Evolutionary conservation across 2,888 invertebrate genomes (phyloP).

Genomic region (Habrosyne pyritoides): DNA sequence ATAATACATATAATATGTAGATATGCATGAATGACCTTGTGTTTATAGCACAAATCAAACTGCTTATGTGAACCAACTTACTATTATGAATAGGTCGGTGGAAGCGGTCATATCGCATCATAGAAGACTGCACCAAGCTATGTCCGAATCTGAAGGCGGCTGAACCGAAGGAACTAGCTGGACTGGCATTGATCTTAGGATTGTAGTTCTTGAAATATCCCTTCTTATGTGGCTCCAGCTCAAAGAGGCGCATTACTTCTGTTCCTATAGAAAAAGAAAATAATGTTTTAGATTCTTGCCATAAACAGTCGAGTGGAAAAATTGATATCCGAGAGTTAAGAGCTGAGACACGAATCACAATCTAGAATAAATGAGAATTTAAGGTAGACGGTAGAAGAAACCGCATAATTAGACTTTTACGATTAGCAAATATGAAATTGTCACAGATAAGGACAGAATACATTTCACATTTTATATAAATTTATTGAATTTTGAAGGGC

Average conservation of each 20-base stretch:
- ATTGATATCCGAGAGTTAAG: too few species aligned
- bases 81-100: constrained; percentile 88
- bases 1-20: too few species aligned
- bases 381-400: neutral
- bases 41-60: neutral
- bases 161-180: constrained; percentile 91
- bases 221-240: constrained; percentile 85
- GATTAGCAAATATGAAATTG: too few species aligned
- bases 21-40: neutral
- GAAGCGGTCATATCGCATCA: constrained; percentile 88
- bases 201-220: constrained; percentile 90
- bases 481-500: neutral
- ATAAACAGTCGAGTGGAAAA: too few species aligned
- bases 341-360: too few species aligned
- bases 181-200: constrained; percentile 87
- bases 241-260: constrained; percentile 90
- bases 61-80: constrained; percentile 69
- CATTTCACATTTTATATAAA: too few species aligned
- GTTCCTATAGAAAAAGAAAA: constrained; percentile 72
- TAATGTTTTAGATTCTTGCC: neutral
- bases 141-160: constrained; percentile 95
- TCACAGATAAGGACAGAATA: too few species aligned
- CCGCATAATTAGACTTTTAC: too few species aligned
- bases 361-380: neutral
- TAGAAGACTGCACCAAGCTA: constrained; percentile 91